phyloP scores from a whole-genome alignment of 2,797 vertebrate genomes.

The Hephaestus fuliginosus region DNA sequence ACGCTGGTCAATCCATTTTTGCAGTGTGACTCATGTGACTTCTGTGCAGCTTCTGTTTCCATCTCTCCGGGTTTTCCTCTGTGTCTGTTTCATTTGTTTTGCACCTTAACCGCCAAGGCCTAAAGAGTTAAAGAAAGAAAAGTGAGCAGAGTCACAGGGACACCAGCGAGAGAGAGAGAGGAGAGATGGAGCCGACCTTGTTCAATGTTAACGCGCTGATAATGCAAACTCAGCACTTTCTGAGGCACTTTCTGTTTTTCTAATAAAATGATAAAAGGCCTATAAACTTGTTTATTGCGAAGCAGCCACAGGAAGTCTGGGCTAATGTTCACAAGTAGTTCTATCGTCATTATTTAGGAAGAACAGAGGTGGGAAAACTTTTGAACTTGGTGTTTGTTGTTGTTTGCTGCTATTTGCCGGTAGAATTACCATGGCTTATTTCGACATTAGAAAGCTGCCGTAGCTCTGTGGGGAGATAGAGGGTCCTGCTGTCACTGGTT shows the following conservation, averaged over 20 bases:
- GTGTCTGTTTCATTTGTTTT: neutral
- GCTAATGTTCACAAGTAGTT: neutral
- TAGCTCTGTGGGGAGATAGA: neutral
- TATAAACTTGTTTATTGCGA: neutral
- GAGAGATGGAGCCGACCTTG: neutral
- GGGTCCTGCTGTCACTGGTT: neutral
- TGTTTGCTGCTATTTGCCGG: too few relatives aligned
- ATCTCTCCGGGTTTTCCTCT: neutral
- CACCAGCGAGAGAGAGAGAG: neutral
- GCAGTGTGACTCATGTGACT: neutral
- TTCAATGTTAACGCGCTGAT: slow-evolving; percentile 1
- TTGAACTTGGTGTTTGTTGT: neutral
- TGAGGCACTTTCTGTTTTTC: neutral
- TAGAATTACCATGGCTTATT: neutral
- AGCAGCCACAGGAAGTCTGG: neutral
- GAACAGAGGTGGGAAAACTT: neutral
- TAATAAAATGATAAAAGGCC: neutral
- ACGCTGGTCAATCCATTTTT: neutral
- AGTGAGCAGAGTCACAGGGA: neutral
- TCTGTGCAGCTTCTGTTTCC: too few relatives aligned
- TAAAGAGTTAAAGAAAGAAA: neutral
- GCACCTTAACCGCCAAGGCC: neutral
- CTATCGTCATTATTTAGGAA: neutral
- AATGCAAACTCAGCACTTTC: slow-evolving; percentile 4
- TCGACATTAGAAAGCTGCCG: neutral